A percentile compares a stretch with the other conserved stretches of the same genome.
These are phyloP conservation scores for Calephelis perditalis DNA, from an alignment of 2,888 invertebrate genomes.

Conservation along the genomic window DNA sequence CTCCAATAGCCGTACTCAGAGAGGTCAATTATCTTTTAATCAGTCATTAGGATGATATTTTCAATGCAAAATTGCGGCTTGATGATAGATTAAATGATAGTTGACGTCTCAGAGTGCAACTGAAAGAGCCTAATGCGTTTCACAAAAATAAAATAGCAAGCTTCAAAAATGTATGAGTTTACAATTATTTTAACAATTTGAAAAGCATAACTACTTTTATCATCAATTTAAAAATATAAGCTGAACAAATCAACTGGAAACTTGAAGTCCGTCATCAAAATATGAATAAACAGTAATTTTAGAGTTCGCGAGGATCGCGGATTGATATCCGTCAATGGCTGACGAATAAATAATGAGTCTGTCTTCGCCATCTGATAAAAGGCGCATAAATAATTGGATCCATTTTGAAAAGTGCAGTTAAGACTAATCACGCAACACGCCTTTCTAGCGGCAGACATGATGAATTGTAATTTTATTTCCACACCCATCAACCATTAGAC, in stretches of 20 bases:
- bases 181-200: too few relatives aligned
- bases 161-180: too few relatives aligned
- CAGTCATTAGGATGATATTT: too few relatives aligned
- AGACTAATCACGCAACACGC: conserved; percentile 12
- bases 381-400: conserved; percentile 30
- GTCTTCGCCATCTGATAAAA: conserved; percentile 28
- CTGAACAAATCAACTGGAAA: not conserved
- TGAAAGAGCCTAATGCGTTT: too few relatives aligned
- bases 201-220: too few relatives aligned
- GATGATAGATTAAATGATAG: too few relatives aligned
- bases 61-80: too few relatives aligned
- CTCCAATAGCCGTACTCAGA: too few relatives aligned
- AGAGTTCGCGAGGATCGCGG: conserved; percentile 18
- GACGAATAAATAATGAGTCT: conserved; percentile 23
- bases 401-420: conserved; percentile 18
- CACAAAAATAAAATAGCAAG: too few relatives aligned
- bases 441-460: conserved; percentile 9
- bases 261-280: conserved; percentile 12
- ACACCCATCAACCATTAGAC: conserved; percentile 5
- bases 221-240: too few relatives aligned
- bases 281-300: conserved; percentile 14
- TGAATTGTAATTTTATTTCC: conserved; percentile 11
- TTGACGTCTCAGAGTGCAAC: too few relatives aligned
- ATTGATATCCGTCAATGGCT: conserved; percentile 25
- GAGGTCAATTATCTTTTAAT: too few relatives aligned